Conservation (phyloP, 2,888 invertebrate genomes). For the Apantesis nais region DNA sequence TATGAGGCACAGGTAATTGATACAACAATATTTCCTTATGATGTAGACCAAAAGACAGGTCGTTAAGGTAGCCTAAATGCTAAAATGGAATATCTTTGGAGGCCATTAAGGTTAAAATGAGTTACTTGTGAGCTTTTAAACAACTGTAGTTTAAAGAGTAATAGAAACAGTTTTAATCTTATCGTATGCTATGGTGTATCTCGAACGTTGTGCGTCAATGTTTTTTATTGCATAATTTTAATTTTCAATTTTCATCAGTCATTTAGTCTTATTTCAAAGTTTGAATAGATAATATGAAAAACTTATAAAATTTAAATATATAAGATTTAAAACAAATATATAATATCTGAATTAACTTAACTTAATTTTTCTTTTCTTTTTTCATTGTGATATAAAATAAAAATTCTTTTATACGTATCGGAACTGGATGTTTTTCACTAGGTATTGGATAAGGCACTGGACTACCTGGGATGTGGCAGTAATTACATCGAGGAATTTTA, state of each 20-base stretch:
- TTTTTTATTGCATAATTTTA: neutral
- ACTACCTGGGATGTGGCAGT: too few species aligned
- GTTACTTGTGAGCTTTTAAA: neutral
- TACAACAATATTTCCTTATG: neutral
- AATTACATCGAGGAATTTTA: too few species aligned
- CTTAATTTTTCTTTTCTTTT: too few species aligned
- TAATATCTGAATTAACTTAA: too few species aligned
- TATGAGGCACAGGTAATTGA: neutral
- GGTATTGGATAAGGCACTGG: too few species aligned
- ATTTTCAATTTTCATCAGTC: neutral
- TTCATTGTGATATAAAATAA: too few species aligned
- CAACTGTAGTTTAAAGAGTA: neutral
- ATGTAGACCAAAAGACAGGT: neutral
- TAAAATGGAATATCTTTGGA: neutral
- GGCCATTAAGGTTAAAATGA: neutral
- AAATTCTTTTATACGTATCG: too few species aligned
- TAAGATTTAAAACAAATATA: too few species aligned
- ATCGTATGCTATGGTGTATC: neutral
- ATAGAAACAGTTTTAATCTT: neutral
- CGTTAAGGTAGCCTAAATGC: neutral
- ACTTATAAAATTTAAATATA: too few species aligned
- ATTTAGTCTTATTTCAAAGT: too few species aligned
- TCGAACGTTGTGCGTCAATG: neutral
- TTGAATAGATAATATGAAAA: too few species aligned
- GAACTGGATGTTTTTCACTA: too few species aligned